Evolutionary conservation across 2,113 vertebrate genomes (phyloP), one percentile per base, ranked within the genome.

Genomic region (Perca flavescens): DNA sequence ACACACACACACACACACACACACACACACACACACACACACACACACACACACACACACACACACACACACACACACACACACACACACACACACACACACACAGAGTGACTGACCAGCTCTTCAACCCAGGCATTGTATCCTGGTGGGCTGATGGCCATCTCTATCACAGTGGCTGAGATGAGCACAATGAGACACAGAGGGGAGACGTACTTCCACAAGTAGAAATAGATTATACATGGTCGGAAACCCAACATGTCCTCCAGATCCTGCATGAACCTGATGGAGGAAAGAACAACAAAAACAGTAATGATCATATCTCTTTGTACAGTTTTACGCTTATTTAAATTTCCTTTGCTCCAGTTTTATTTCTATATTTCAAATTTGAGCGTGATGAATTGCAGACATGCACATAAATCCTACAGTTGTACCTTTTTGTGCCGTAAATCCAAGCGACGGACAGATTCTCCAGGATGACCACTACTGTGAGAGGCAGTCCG

Each of bases 171-270:
- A n/a, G 96, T 97, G 91, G 97, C 96, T 0, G 94, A 93, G 92
- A 99, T 98, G 60, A 99, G 96, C 66, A 99, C 86, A 0, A 97
- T 96, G 93, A 99, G 98, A 89, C 97, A 98, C 72, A 98, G 68
- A 0, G 98, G 98, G 17, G 98, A 99, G 65, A 99, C 95, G 0
- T 99, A 99, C 92, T 99, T 99, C 98, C 98, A 99, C 92, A 98
- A 90, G 94, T 99, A 99, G 95, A 97, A 99, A 80, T 99, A 99
- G 87, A 97, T 96, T 11, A 86, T 88, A 54, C 89, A 96, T 1
- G 98, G 98, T 52, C 95, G 92, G 91, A 99, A 99, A 28, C 98
- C 98, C 93, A 99, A 83, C 98, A 99, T 99, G 76, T 99, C 98
- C 0, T 98, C 99, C 92, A 99, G 94, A 80, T 99, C 98, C 93